Conservation (phyloP, 2,888 invertebrate species). For the Chaetogeoica ovagalla region DNA sequence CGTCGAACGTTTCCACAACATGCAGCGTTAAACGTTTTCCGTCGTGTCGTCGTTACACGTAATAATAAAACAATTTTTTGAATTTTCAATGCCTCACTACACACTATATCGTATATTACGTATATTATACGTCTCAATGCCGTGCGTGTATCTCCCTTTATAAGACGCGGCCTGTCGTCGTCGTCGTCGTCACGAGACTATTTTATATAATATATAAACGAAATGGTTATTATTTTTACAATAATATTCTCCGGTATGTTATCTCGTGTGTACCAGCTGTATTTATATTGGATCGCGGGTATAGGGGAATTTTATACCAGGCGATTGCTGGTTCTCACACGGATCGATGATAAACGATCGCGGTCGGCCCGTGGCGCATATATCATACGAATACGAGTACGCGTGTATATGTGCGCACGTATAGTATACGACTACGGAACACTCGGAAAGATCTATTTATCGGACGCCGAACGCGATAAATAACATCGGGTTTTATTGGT, state of each 20-base stretch:
- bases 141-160: too few relatives aligned
- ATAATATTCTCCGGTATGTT: background rate
- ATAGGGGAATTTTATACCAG: slow-evolving; percentile 13
- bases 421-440: background rate
- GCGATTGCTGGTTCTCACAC: slow-evolving; percentile 36
- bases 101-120: too few relatives aligned
- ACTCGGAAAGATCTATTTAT: slow-evolving; percentile 23
- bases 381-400: background rate
- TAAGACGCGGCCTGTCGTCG: too few relatives aligned
- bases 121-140: too few relatives aligned
- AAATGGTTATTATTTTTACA: background rate
- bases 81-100: too few relatives aligned
- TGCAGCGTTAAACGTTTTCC: too few relatives aligned
- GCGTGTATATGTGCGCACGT: background rate
- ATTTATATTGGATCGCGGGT: background rate
- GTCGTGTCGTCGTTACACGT: too few relatives aligned
- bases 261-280: background rate
- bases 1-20: too few relatives aligned
- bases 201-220: too few relatives aligned
- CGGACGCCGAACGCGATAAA: slow-evolving; percentile 37
- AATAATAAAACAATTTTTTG: too few relatives aligned
- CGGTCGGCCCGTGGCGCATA: slow-evolving; percentile 25
- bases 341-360: slow-evolving; percentile 50
- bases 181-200: too few relatives aligned
- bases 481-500: slow-evolving; percentile 33